Percentiles rank a stretch among this genome's conserved stretches.
These are phyloP conservation scores for Struthio camelus DNA, from an alignment of 2,113 vertebrate genomes.

Conservation along the genomic window DNA sequence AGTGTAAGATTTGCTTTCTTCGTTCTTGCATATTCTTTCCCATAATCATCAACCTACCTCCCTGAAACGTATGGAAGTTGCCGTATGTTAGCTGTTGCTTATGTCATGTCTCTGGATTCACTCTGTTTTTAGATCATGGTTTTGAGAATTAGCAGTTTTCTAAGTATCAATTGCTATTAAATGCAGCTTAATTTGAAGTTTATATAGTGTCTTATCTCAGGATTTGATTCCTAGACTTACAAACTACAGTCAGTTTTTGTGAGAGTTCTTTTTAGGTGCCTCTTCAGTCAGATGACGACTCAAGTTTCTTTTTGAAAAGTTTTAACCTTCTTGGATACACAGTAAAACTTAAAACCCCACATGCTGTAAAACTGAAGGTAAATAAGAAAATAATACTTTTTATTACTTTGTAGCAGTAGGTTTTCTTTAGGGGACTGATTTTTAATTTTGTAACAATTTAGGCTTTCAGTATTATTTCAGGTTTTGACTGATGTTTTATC, in stretches of 20 bases:
- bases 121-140: not conserved
- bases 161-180: not conserved
- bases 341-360: not conserved
- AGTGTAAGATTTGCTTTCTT: not conserved
- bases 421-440: not conserved
- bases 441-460: not conserved
- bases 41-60: not conserved
- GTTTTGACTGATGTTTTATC: not conserved
- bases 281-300: not conserved
- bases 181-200: not conserved
- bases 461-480: not conserved
- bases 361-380: not conserved
- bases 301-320: not conserved
- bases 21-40: not conserved
- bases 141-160: not conserved
- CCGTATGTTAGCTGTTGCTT: not conserved
- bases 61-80: not conserved
- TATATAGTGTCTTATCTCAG: not conserved
- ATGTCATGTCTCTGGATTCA: not conserved
- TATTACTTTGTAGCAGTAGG: not conserved
- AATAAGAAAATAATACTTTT: not conserved
- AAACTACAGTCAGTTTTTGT: not conserved
- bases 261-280: not conserved
- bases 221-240: not conserved
- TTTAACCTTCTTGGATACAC: not conserved